Evolutionary conservation across 2,888 invertebrate species (phyloP).

Genomic region (Norana najaformis): DNA sequence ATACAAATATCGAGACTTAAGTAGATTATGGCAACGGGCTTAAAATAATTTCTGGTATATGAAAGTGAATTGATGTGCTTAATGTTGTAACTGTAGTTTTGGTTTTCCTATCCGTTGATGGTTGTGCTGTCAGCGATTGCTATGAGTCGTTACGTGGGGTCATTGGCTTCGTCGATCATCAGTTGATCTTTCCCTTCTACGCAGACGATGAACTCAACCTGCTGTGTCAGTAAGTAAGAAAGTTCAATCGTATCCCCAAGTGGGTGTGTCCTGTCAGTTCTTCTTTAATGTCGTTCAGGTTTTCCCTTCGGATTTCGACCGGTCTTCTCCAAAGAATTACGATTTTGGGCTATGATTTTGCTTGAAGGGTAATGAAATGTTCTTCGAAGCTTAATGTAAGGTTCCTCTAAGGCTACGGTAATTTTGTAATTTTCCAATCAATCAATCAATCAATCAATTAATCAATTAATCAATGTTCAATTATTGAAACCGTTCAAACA

Average conservation of each 20-base stretch:
- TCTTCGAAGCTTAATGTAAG: no score
- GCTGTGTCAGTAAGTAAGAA: background rate
- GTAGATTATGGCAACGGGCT: no score
- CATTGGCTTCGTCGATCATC: background rate
- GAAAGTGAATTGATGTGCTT: background rate
- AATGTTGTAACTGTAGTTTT: background rate
- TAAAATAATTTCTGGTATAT: background rate
- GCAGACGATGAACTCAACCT: background rate
- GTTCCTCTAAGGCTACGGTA: no score
- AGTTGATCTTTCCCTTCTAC: background rate
- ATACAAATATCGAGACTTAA: background rate
- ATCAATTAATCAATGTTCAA: no score
- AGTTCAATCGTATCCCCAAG: background rate
- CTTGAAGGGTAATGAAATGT: no score
- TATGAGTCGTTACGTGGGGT: background rate
- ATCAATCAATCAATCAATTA: no score
- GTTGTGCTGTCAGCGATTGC: background rate
- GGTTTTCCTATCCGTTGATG: background rate
- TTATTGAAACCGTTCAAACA: no score
- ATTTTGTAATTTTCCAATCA: no score
- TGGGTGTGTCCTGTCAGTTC: background rate
- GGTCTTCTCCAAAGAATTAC: no score
- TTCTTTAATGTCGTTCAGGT: no score
- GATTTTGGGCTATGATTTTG: no score
- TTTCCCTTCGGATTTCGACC: no score